Conservation (phyloP, 64 coral and sea anemone species). For the Trachythela sp. region DNA sequence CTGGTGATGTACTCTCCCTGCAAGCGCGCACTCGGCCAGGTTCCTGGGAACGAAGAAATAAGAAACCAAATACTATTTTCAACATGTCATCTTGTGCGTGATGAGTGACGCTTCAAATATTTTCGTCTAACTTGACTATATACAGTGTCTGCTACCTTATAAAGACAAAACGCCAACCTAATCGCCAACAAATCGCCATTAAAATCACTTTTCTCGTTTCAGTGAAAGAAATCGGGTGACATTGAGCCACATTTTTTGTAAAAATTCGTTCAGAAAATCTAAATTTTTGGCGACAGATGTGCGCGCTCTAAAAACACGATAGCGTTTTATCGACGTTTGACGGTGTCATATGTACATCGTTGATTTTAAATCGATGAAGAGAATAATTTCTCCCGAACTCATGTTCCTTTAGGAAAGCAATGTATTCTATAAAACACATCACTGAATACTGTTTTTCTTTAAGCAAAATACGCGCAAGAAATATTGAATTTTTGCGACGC, state of each 20-base stretch:
- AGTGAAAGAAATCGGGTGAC: neutral
- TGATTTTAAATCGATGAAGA: slow-evolving; percentile 8
- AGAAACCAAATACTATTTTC: neutral
- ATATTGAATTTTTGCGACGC: neutral
- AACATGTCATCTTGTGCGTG: neutral
- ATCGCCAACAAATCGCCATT: neutral
- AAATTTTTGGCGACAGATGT: neutral
- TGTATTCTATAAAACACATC: neutral
- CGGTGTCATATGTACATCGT: neutral
- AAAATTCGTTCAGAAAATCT: neutral
- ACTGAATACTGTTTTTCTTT: neutral
- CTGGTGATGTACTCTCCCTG: no score
- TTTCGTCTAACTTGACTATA: neutral
- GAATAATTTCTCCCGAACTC: neutral
- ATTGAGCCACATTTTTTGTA: neutral
- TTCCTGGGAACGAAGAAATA: no score
- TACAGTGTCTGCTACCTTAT: neutral
- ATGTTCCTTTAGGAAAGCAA: neutral
- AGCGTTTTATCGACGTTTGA: neutral
- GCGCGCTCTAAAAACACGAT: neutral
- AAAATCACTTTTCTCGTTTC: neutral
- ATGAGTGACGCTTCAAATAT: neutral
- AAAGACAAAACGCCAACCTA: neutral
- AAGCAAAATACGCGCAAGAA: neutral
- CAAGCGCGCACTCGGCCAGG: no score